phyloP scores from a whole-genome alignment of 2,888 invertebrate genomes.

The Apotomis turbidana region DNA sequence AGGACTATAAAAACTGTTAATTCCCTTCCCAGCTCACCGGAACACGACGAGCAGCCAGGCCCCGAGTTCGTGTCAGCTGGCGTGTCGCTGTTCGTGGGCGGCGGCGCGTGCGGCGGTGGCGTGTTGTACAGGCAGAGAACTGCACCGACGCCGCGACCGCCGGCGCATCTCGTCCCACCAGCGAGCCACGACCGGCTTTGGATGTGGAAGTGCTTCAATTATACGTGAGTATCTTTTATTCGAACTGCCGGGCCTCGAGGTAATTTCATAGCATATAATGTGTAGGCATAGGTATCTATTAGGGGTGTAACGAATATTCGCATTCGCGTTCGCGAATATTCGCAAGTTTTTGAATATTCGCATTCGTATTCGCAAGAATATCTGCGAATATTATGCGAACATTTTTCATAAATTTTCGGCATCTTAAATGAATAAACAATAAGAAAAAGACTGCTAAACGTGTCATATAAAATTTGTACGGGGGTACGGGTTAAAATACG shows the following conservation, averaged over 20 bases:
- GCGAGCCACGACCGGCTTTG: slow-evolving; percentile 85
- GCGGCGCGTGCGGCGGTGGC: slow-evolving; percentile 80
- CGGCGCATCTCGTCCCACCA: slow-evolving; percentile 84
- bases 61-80: slow-evolving; percentile 86
- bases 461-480: too few species aligned
- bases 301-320: too few species aligned
- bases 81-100: slow-evolving; percentile 85
- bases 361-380: too few species aligned
- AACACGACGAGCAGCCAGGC: slow-evolving; percentile 75
- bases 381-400: too few species aligned
- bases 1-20: not conserved
- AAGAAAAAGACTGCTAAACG: too few species aligned
- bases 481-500: too few species aligned
- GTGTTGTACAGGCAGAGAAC: slow-evolving; percentile 83
- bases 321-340: too few species aligned
- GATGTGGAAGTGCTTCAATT: slow-evolving; percentile 88
- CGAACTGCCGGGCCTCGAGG: not conserved
- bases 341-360: too few species aligned
- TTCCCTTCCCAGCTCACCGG: slow-evolving; percentile 52
- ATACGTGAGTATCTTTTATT: slow-evolving; percentile 76
- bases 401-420: too few species aligned
- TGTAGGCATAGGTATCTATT: too few species aligned
- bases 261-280: too few species aligned
- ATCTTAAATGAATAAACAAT: too few species aligned
- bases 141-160: slow-evolving; percentile 73